These are phyloP conservation scores for Panagrolaimus sp. DNA, from an alignment of 1,140 invertebrate genomes.

Conservation along the genomic window DNA sequence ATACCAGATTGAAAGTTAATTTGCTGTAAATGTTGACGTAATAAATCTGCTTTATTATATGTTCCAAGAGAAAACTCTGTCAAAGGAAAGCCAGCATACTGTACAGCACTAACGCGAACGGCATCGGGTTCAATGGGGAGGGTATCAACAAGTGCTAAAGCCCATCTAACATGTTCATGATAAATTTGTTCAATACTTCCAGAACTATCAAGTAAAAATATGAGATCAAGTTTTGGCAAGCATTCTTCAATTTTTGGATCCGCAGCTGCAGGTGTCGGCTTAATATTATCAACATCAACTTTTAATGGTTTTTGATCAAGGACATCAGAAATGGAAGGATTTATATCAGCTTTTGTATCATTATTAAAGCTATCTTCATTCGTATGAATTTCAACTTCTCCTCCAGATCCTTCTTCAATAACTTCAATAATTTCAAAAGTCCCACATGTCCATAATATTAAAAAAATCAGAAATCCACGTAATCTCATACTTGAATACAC, in stretches of 20 bases:
- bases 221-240: conserved; percentile 46
- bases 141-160: conserved; percentile 47
- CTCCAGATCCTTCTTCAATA: conserved; percentile 12
- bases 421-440: not conserved
- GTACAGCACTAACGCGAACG: conserved; percentile 48
- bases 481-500: too few species aligned
- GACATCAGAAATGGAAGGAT: not conserved
- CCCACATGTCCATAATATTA: too few species aligned
- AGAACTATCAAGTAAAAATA: conserved; percentile 52
- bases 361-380: not conserved
- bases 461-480: too few species aligned
- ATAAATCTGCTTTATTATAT: conserved; percentile 44
- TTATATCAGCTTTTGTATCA: not conserved
- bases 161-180: conserved; percentile 49
- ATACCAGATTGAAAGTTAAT: conserved; percentile 41
- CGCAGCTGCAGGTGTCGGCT: too few species aligned
- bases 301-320: too few species aligned
- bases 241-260: conserved; percentile 20
- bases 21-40: conserved; percentile 37
- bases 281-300: too few species aligned
- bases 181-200: conserved; percentile 48
- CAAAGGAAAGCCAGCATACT: conserved; percentile 51
- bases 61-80: conserved; percentile 51
- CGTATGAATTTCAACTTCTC: not conserved
- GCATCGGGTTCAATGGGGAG: conserved; percentile 45